Conservation (phyloP, 2,113 vertebrate species). For the Ivindomyrus marchei region DNA sequence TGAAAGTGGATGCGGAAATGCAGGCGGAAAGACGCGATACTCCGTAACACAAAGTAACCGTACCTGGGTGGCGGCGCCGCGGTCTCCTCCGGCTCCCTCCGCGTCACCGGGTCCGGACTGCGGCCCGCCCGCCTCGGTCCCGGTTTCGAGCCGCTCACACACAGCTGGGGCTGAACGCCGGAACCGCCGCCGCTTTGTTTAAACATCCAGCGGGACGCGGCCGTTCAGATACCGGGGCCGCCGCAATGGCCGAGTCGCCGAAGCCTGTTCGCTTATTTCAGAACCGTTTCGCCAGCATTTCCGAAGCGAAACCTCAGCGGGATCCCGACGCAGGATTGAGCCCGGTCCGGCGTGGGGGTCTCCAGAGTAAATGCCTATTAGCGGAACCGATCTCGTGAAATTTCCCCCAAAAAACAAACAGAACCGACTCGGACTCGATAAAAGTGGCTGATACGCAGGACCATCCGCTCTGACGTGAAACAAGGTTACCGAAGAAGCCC, state of each 20-base stretch:
- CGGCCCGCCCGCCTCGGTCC: not conserved
- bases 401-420: not conserved
- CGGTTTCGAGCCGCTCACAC: not conserved
- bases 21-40: not conserved
- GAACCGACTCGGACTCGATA: not conserved
- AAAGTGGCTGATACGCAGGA: not conserved
- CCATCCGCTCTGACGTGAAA: slow-evolving; percentile 9
- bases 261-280: not conserved
- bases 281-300: not conserved
- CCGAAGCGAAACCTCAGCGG: not conserved
- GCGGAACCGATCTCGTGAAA: not conserved
- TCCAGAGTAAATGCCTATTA: not conserved
- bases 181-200: not conserved
- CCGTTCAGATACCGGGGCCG: not conserved
- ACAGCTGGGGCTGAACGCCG: not conserved
- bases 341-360: not conserved
- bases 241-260: not conserved
- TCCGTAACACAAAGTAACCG: not conserved
- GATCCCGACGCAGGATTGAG: not conserved
- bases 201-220: not conserved
- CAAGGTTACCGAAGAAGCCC: not conserved
- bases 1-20: not conserved
- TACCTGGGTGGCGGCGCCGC: not conserved
- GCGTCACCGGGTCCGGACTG: not conserved
- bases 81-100: not conserved